These are phyloP conservation scores for Vombatus ursinus DNA, from an alignment of 2,113 vertebrate species.

Conservation along the genomic window DNA sequence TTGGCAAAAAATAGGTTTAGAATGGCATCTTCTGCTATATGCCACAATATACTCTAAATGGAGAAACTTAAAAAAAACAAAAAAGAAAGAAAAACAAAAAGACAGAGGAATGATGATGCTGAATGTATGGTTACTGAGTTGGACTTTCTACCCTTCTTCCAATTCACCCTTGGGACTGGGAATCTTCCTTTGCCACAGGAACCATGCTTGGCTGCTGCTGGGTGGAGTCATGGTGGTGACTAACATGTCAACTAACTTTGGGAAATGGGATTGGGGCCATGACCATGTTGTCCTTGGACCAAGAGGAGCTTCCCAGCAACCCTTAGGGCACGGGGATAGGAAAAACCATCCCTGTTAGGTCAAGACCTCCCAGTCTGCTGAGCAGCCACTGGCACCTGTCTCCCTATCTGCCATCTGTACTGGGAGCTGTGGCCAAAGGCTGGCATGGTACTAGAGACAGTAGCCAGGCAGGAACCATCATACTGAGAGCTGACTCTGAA, in stretches of 20 bases:
- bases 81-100: too few species aligned
- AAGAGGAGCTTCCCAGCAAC: background rate
- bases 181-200: background rate
- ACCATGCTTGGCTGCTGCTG: background rate
- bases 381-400: background rate
- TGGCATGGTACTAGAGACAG: background rate
- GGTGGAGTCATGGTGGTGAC: background rate
- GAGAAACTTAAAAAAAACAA: too few species aligned
- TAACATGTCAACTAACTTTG: background rate
- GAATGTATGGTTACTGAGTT: too few species aligned
- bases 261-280: background rate
- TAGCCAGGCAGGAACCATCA: background rate
- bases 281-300: background rate
- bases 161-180: background rate
- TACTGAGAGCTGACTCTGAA: background rate
- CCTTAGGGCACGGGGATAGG: background rate
- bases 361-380: background rate
- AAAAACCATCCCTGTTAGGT: background rate
- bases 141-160: too few species aligned
- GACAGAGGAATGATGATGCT: too few species aligned
- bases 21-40: too few species aligned
- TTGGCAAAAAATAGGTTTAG: too few species aligned
- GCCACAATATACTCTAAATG: too few species aligned
- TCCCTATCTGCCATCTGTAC: background rate
- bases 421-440: background rate